phyloP scores from a whole-genome alignment of 2,888 invertebrate species.

The Eilema griseolum region DNA sequence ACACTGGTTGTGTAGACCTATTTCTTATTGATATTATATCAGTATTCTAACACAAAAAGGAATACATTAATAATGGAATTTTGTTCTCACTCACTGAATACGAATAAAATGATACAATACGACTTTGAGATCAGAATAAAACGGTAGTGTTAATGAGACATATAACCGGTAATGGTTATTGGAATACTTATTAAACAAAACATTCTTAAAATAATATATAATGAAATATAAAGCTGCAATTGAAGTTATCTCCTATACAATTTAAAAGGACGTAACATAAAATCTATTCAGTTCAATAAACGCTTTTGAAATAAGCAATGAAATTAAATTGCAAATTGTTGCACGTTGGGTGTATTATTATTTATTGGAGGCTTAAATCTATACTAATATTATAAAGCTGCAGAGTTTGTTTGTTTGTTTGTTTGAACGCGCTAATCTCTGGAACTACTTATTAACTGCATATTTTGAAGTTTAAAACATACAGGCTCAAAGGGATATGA shows the following conservation, averaged over 20 bases:
- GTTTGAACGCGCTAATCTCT: no score
- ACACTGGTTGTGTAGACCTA: slow-evolving; percentile 3
- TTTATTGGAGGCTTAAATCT: not conserved
- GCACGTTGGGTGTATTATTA: slow-evolving; percentile 1
- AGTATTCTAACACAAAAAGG: slow-evolving; percentile 23
- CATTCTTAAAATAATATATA: slow-evolving; percentile 33
- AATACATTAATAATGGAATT: slow-evolving; percentile 14
- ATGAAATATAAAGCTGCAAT: slow-evolving; percentile 47
- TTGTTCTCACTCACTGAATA: slow-evolving; percentile 28
- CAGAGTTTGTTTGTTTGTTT: no score
- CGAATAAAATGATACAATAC: slow-evolving; percentile 34
- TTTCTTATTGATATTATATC: slow-evolving; percentile 29
- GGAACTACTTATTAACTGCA: no score
- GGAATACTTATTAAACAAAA: slow-evolving; percentile 18
- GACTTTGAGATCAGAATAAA: slow-evolving; percentile 47
- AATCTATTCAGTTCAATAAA: slow-evolving; percentile 20
- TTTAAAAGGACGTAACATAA: slow-evolving; percentile 25
- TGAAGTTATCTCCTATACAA: slow-evolving; percentile 18
- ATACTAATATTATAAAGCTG: no score
- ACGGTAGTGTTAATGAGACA: not conserved
- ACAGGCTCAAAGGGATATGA: no score
- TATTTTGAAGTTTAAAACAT: no score
- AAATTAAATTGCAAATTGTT: not conserved
- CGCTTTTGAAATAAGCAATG: not conserved
- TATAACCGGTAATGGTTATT: no score